Evolutionary conservation across 2,113 vertebrate species (phyloP).

Genomic region (Phrynosoma blainvillii): DNA sequence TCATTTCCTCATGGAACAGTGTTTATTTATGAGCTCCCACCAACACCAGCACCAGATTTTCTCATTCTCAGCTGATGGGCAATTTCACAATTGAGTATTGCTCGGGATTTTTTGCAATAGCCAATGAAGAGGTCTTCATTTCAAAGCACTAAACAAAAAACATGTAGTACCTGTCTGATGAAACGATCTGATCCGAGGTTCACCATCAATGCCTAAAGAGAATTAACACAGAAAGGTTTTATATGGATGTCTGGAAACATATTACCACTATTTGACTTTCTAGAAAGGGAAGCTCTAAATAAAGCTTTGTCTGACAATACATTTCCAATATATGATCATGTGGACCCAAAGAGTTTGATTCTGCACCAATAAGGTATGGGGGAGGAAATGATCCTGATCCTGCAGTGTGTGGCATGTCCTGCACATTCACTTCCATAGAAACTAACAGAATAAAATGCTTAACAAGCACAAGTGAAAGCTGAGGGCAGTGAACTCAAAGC

Average conservation of each 20-base stretch:
- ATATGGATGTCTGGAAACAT: conserved; percentile 38
- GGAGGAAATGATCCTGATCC: background rate
- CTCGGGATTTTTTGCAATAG: background rate
- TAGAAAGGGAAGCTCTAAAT: conserved; percentile 4
- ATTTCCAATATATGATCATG: background rate
- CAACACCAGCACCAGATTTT: no score
- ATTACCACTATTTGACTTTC: conserved; percentile 27
- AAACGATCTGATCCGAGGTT: conserved; percentile 96
- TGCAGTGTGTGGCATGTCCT: background rate
- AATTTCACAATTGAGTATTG: conserved; percentile 24
- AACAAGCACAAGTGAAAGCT: background rate
- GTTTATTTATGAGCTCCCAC: conserved; percentile 13
- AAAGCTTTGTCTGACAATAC: conserved; percentile 11
- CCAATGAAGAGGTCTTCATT: background rate
- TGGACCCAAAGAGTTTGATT: background rate
- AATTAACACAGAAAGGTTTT: conserved; percentile 40
- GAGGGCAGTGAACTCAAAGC: background rate
- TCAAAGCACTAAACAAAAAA: conserved; percentile 13
- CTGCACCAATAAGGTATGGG: background rate
- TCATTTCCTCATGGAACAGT: background rate
- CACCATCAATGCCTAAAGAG: conserved; percentile 92
- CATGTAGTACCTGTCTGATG: conserved; percentile 89
- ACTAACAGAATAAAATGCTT: background rate
- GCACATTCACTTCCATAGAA: background rate
- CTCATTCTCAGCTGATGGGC: conserved; percentile 2